Conservation (phyloP, 2,797 vertebrate species). For the Erithacus rubecula region DNA sequence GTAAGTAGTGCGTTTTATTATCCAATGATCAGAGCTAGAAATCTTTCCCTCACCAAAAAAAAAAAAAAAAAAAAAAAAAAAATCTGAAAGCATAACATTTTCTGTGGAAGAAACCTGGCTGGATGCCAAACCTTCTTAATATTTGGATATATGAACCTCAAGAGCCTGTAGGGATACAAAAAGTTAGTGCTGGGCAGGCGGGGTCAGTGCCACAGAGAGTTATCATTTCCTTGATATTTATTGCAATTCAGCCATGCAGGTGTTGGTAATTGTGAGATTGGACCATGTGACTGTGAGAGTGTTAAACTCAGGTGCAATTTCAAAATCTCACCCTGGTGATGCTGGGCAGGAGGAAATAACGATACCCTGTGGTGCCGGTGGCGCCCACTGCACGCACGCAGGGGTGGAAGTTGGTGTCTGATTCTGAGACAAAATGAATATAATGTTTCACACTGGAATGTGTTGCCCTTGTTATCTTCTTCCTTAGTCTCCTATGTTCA, state of each 20-base stretch:
- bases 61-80: too few relatives aligned
- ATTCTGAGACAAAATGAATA: slow-evolving; percentile 3
- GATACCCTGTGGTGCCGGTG: fast-evolving
- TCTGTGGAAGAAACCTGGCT: not conserved
- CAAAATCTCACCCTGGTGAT: not conserved
- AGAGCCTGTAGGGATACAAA: not conserved
- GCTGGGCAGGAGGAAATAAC: not conserved
- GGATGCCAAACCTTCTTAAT: not conserved
- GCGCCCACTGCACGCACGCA: fast-evolving
- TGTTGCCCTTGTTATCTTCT: not conserved
- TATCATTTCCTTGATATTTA: not conserved
- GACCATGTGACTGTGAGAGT: not conserved
- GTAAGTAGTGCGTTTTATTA: not conserved
- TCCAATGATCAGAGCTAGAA: not conserved
- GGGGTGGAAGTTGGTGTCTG: not conserved
- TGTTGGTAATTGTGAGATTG: not conserved
- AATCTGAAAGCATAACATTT: not conserved
- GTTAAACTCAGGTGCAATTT: not conserved
- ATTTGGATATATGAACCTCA: not conserved
- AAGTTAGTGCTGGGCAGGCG: not conserved
- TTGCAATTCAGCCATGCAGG: not conserved
- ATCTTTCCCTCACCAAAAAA: not conserved
- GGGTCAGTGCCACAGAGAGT: not conserved
- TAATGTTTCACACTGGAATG: slow-evolving; percentile 15
- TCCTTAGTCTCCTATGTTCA: not conserved